Conservation (phyloP, 1,140 invertebrate genomes). For the Potamilus streckersoni region DNA sequence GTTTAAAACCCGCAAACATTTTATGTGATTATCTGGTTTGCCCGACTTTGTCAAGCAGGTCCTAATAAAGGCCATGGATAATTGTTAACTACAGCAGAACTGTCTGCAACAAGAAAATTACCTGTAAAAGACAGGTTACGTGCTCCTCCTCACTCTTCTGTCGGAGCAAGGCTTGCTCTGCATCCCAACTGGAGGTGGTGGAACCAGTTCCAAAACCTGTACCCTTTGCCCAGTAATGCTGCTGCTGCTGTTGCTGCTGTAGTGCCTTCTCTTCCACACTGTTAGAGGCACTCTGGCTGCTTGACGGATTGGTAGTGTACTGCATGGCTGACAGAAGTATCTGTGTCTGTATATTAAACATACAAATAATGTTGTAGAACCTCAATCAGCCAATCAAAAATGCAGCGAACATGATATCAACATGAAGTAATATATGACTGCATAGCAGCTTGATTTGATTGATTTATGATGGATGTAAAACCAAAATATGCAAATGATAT, state of each 20-base stretch:
- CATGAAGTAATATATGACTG: too few species aligned
- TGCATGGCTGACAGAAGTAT: conserved; percentile 59
- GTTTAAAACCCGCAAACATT: too few species aligned
- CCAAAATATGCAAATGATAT: too few species aligned
- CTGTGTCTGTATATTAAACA: conserved; percentile 37
- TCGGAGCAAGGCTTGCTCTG: conserved; percentile 89
- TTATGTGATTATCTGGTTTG: too few species aligned
- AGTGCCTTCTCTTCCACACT: conserved; percentile 72
- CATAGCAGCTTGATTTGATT: too few species aligned
- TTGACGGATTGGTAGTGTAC: conserved; percentile 28
- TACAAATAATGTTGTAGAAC: too few species aligned
- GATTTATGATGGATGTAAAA: too few species aligned
- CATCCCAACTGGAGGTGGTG: conserved; percentile 95
- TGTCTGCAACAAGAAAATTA: conserved; percentile 12
- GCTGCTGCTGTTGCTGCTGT: conserved; percentile 50
- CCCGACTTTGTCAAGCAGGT: too few species aligned
- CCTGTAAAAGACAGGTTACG: conserved; percentile 83
- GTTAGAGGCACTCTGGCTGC: conserved; percentile 71
- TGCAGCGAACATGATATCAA: too few species aligned
- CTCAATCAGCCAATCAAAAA: too few species aligned
- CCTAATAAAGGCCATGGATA: too few species aligned
- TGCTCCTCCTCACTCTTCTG: conserved; percentile 93
- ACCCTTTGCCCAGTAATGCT: conserved; percentile 93
- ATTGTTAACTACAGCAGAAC: too few species aligned
- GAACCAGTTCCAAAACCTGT: conserved; percentile 96